Evolutionary conservation across 2,888 invertebrate genomes (phyloP), one percentile per base, ranked within the genome.

Genomic region (Gonocerus acuteangulatus): DNA sequence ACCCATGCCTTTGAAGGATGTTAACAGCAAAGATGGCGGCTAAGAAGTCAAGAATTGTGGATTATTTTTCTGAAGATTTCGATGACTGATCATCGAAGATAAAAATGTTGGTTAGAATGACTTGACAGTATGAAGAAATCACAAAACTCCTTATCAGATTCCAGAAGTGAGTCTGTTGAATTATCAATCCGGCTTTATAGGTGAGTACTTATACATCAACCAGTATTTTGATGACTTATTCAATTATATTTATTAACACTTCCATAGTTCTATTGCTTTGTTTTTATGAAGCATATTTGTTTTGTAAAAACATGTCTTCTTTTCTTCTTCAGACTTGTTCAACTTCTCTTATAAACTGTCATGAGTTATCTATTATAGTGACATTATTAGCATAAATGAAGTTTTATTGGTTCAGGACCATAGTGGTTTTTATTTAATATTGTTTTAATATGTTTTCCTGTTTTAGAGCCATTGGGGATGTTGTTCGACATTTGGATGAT

Each of bases 401-500:
- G 21, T 27, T 39, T 54, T 21, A n/a, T n/a, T n/a, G n/a, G n/a
- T n/a, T n/a, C n/a, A n/a, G n/a, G n/a, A n/a, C n/a, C n/a, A n/a
- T n/a, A n/a, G n/a, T 44, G 44, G 6, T 15, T 15, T 6, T 44
- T 44, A 13, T 6, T 44, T 16, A 15, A n/a, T 15, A 9, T 18
- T 2, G 54, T 13, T 34, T 36, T 54, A 21, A 54, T 19, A 13
- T 54, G 11, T 36, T 60, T 60, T 47, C 62, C 77, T 78, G 64
- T 75, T 82, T 42, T 62, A 77, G 86, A 71, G 81, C 81, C 72
- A 80, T 85, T 69, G 83, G 78, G 67, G 87, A 87, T 71, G 79
- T 83, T 68, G 81, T 82, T 56, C 82, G 84, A 70, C 81, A 82
- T 67, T 77, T 87, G 68, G 84, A 86, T 65, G 86, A 86, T 71